Evolutionary conservation across 2,888 invertebrate species (phyloP).

Genomic region (Andrena dorsata): DNA sequence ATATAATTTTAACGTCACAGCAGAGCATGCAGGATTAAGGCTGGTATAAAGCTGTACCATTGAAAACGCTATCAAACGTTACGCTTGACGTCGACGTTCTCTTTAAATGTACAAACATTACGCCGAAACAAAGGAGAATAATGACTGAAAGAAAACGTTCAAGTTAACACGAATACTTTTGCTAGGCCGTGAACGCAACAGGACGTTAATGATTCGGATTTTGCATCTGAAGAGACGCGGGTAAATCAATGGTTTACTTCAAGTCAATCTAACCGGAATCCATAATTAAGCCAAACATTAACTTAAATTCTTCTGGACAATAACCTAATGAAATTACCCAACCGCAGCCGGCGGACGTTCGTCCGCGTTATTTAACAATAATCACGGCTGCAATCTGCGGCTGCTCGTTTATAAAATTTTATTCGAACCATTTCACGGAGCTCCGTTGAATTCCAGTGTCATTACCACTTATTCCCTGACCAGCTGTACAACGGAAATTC

Average conservation of each 20-base stretch:
- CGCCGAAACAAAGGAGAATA: not conserved
- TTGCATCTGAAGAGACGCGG: too few species aligned
- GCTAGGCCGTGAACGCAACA: not conserved
- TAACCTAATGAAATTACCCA: slow-evolving; percentile 30
- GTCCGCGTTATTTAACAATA: slow-evolving; percentile 33
- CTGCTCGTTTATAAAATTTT: slow-evolving; percentile 25
- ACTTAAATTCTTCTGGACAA: slow-evolving; percentile 20
- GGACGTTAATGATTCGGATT: not conserved
- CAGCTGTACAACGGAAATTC: slow-evolving; percentile 5
- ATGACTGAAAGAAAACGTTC: not conserved
- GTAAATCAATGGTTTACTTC: not conserved
- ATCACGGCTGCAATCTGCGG: not conserved
- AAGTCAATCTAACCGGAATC: slow-evolving; percentile 7
- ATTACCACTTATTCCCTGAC: slow-evolving; percentile 23
- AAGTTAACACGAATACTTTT: not conserved
- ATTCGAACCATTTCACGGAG: slow-evolving; percentile 16
- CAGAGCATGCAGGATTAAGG: too few species aligned
- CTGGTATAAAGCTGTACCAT: too few species aligned
- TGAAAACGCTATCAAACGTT: too few species aligned
- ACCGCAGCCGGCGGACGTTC: not conserved
- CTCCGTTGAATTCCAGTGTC: slow-evolving; percentile 15
- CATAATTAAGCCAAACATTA: slow-evolving; percentile 19
- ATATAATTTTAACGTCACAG: too few species aligned
- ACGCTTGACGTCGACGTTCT: too few species aligned
- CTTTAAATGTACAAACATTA: too few species aligned